Evolutionary conservation across 2,797 vertebrate species (phyloP), one percentile per base, ranked within the genome.

Genomic region (Sylvilagus floridanus): DNA sequence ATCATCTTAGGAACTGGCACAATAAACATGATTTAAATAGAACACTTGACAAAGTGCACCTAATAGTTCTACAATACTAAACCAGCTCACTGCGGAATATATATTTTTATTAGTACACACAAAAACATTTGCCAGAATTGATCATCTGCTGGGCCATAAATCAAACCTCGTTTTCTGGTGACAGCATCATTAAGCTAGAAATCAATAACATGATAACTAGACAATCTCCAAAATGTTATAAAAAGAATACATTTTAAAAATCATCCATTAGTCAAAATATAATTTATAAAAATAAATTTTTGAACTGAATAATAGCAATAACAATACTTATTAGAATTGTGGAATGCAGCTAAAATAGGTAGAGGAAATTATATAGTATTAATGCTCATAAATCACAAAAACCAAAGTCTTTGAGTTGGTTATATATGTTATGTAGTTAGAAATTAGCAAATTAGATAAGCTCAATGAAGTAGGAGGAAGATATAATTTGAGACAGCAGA

Each of bases 281-380:
- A 94, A 47, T 54, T 88, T 75, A 75, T 26, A 78, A 84, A 88
- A 65, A 66, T 60, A 47, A 35, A 81, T 81, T 85, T 92, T 76
- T 50, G 26, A 79, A 54, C 16, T 52, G 42, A 81, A 72, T 78
- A 76, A 54, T 35, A 35, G 47, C 16, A 82, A 65, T 17, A 77
- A 54, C 1, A 57, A 16, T 57, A 37, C 28, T 78, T 84, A 77
- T 4, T 52, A 78, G 63, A 84, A 57, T 54, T 68, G 28, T 62
- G 35, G 26, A 62, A 68, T 47, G 24, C 26, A 65, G 17, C 47
- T 66, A 78, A 72, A 60, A 17, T 21, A 84, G 7, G 7, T 63
- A 6, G 11, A 93, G 42, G n/a, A 50, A 91, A 85, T 21, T 66
- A 85, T 76, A 8, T 62, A 57, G 50, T 62, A 22, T 82, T 77